Conservation (phyloP, 2,797 vertebrate genomes). For the Brachyalestes nurse region DNA sequence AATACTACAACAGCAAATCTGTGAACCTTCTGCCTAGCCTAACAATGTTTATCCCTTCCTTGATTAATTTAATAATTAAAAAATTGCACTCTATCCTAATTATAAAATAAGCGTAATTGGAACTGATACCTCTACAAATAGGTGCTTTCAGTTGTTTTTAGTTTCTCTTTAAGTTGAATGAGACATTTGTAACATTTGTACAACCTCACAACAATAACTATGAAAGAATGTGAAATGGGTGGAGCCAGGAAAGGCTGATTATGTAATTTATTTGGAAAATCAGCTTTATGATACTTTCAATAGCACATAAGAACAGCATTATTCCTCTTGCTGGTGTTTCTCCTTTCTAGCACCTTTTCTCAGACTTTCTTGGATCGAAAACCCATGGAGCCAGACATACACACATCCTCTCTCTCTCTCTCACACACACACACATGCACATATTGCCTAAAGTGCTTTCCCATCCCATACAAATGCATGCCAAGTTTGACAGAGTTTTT, state of each 20-base stretch:
- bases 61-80: too few species aligned
- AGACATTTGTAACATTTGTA: background rate
- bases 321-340: conserved; percentile 17
- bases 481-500: conserved; percentile 54
- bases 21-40: too few species aligned
- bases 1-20: too few species aligned
- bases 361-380: conserved; percentile 36
- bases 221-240: background rate
- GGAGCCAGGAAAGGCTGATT: background rate
- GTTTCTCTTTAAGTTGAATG: background rate
- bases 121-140: too few species aligned
- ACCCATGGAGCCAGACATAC: conserved; percentile 28
- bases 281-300: background rate
- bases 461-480: conserved; percentile 48
- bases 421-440: conserved; percentile 21
- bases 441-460: conserved; percentile 59
- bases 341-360: conserved; percentile 15
- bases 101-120: too few species aligned
- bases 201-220: background rate
- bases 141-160: too few species aligned
- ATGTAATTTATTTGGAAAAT: background rate
- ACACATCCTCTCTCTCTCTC: too few species aligned
- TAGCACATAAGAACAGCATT: too few species aligned
- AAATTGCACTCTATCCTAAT: too few species aligned
- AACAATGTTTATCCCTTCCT: too few species aligned